phyloP scores from a whole-genome alignment of 1,140 invertebrate species.

The Platyscapa corneri region DNA sequence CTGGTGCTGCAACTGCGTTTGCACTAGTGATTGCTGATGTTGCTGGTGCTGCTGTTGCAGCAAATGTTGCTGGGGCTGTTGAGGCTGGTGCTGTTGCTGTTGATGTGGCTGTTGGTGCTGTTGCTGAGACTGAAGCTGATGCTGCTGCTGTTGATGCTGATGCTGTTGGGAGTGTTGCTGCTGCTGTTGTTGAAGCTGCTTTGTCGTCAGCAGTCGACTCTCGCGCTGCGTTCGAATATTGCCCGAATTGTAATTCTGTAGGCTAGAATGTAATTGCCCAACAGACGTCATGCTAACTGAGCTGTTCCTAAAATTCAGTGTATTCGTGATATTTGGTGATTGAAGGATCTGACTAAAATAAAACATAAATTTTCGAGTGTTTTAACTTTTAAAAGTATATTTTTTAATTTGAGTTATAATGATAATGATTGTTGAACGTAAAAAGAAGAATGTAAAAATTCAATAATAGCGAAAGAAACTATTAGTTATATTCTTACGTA shows the following conservation, averaged over 20 bases:
- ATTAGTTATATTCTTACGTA: too few relatives aligned
- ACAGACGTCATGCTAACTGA: conserved; percentile 62
- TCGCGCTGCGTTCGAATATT: conserved; percentile 64
- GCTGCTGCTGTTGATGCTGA: conserved; percentile 29
- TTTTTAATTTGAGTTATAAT: too few relatives aligned
- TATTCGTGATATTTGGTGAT: neutral
- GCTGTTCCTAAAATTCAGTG: conserved; percentile 61
- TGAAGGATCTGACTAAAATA: neutral
- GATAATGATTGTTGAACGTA: too few relatives aligned
- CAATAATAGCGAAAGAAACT: too few relatives aligned
- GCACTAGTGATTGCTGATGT: conserved; percentile 45
- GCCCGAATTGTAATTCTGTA: conserved; percentile 67
- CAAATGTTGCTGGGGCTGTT: neutral
- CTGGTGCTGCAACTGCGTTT: neutral
- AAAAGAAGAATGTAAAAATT: too few relatives aligned
- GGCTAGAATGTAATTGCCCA: conserved; percentile 67
- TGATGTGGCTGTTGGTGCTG: neutral
- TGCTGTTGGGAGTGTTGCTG: conserved; percentile 31
- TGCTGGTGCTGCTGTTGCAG: conserved; percentile 55
- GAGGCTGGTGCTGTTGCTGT: neutral
- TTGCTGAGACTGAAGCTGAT: conserved; percentile 28
- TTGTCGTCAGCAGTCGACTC: conserved; percentile 70
- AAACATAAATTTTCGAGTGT: too few relatives aligned
- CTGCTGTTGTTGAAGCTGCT: conserved; percentile 59
- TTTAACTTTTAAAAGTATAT: too few relatives aligned